Evolutionary conservation across 2,797 vertebrate species (phyloP).

Genomic region (Typhlichthys subterraneus): DNA sequence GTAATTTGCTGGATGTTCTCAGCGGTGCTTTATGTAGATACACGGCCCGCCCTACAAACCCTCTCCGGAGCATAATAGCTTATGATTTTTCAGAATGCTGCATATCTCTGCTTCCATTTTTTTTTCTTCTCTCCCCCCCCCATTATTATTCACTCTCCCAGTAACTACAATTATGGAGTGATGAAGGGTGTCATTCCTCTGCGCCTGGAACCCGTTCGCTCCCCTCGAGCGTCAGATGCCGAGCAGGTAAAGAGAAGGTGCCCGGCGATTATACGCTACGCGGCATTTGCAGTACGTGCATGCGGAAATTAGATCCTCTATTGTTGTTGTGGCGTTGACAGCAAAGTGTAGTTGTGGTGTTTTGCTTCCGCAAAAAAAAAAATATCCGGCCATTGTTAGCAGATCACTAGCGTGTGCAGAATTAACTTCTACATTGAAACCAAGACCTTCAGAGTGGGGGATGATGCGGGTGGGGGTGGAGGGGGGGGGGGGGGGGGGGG

Average conservation of each 20-base stretch:
- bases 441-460: conserved; percentile 56
- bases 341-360: conserved; percentile 45
- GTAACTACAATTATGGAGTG: conserved; percentile 73
- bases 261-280: neutral
- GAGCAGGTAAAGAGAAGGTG: conserved; percentile 66
- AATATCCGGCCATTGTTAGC: conserved; percentile 62
- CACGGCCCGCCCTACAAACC: conserved; percentile 72
- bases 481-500: too few species aligned
- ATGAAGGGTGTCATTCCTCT: conserved; percentile 69
- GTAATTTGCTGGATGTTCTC: conserved; percentile 98
- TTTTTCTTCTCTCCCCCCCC: conserved; percentile 36
- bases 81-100: conserved; percentile 91
- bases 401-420: conserved; percentile 60
- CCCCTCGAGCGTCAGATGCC: conserved; percentile 63
- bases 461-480: conserved; percentile 3
- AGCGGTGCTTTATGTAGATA: conserved; percentile 92
- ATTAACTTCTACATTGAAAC: conserved; percentile 68
- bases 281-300: conserved; percentile 30
- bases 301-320: conserved; percentile 59
- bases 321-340: conserved; percentile 63
- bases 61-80: conserved; percentile 91
- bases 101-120: conserved; percentile 59
- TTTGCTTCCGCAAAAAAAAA: conserved; percentile 52
- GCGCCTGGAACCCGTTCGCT: neutral
- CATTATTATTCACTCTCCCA: conserved; percentile 38